phyloP scores from a whole-genome alignment of 2,797 vertebrate species.

The Champsocephalus gunnari region DNA sequence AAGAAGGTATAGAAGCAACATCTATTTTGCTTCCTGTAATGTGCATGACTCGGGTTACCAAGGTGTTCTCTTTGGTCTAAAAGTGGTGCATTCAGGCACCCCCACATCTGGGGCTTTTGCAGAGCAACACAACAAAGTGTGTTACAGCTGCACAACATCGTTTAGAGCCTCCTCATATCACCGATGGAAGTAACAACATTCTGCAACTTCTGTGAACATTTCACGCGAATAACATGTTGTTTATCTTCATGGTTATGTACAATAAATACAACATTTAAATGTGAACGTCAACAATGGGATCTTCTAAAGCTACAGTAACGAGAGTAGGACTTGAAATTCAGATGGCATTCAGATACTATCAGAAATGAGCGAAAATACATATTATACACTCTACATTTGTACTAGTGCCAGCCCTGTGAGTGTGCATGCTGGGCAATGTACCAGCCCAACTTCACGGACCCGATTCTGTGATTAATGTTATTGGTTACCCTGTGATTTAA shows the following conservation, averaged over 20 bases:
- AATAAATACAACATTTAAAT: no score
- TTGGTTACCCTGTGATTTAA: neutral
- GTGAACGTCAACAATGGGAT: neutral
- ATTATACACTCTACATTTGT: neutral
- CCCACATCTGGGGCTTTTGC: conserved; percentile 50
- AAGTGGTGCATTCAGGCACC: conserved; percentile 49
- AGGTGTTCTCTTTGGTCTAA: conserved; percentile 38
- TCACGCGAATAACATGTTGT: neutral
- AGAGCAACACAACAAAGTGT: conserved; percentile 56
- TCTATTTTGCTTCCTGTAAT: conserved; percentile 67
- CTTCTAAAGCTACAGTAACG: neutral
- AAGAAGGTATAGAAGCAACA: conserved; percentile 18
- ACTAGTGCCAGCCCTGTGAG: neutral
- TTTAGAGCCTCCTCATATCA: conserved; percentile 1
- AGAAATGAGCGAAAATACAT: neutral
- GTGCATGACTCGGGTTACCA: conserved; percentile 46
- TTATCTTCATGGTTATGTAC: no score
- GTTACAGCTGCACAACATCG: conserved; percentile 41
- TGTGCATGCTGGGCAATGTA: neutral
- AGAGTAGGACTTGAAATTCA: neutral
- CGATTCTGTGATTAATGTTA: conserved; percentile 1
- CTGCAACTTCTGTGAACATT: neutral
- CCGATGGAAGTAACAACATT: conserved; percentile 15
- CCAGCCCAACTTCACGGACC: neutral
- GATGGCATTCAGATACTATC: neutral